Base-by-base conservation (phyloP, 2,888 invertebrate species). In the Scaptomyza polygonia region DNA sequence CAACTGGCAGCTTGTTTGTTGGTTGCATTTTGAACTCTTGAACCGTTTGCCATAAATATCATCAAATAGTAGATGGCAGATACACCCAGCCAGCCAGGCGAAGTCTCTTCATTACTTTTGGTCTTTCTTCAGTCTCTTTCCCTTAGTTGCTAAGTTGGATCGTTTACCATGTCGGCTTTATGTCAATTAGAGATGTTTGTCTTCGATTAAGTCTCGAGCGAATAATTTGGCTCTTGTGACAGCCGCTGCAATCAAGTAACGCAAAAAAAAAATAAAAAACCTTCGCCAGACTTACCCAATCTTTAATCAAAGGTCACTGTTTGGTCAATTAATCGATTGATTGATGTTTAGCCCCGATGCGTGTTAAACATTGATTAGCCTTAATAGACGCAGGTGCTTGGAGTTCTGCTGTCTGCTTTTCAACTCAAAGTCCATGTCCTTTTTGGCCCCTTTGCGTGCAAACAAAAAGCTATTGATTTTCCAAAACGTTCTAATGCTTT, bases 141-240 rank as follows among this genome's bases (percentile, higher is more conserved):
- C 67, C 82, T 65, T 77, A 14, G 21, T 49, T 36, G 40, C 42
- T 12, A 53, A 18, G 27, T 40, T 12, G 54, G 43, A 47, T 84
- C 85, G 85, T 79, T 86, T 78, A 78, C 51, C 74, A 78, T 81
- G 82, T 82, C 87, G 87, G 82, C 87, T 82, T 75, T 78, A 84
- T 87, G 82, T 82, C 82, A 82, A 87, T 82, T 82, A 81, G 72
- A 81, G 79, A 81, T 81, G 81, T 84, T 84, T 86, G 78, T 77
- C 87, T 86, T 72, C 81, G 81, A 81, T 81, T 80, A 80, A 67
- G 81, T 65, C 68, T 48, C 68, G 67, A 67, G 77, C 65, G 63
- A 73, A 77, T 81, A 77, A 81, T 81, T 84, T 86, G 86, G 74
- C 84, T 67, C 71, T 70, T 83, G 81, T 84, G 81, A 83, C 81